Percentiles rank a stretch among this genome's conserved stretches.
These are phyloP conservation scores for Pecten maximus DNA, from an alignment of 2,888 invertebrate species.

Conservation along the genomic window DNA sequence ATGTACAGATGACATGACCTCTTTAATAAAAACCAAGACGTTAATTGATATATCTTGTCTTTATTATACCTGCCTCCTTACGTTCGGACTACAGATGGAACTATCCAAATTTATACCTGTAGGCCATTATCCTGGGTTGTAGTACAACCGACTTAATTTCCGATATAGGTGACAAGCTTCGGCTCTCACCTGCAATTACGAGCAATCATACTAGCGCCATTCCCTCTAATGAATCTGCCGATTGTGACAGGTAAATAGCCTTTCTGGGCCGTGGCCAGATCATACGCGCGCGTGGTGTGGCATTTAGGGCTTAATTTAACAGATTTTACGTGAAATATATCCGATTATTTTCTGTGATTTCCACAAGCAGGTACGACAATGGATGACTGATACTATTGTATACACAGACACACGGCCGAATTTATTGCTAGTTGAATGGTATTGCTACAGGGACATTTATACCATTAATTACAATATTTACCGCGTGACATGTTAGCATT, in stretches of 20 bases:
- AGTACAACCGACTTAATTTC: slow-evolving; percentile 11
- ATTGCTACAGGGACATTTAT: not conserved
- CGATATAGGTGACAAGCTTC: not conserved
- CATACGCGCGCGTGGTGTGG: slow-evolving; percentile 14
- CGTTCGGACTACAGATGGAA: not conserved
- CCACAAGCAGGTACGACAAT: slow-evolving; percentile 6
- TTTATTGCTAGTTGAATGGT: not conserved
- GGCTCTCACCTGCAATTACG: slow-evolving; percentile 17
- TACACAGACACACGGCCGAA: not conserved
- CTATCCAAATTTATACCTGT: not conserved
- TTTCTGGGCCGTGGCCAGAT: slow-evolving; percentile 5
- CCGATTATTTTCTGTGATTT: slow-evolving; percentile 35
- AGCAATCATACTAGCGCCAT: not conserved
- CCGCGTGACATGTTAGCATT: not conserved
- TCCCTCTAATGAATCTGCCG: not conserved
- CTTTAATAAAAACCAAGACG: not conserved
- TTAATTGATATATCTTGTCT: slow-evolving; percentile 2
- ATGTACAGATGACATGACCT: not conserved
- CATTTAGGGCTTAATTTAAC: slow-evolving; percentile 5
- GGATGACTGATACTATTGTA: not conserved
- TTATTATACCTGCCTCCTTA: not conserved
- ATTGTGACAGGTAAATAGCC: not conserved
- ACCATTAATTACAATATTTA: not conserved
- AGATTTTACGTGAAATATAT: slow-evolving; percentile 25
- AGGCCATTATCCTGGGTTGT: not conserved